Evolutionary conservation across 92 coral and sea anemone genomes (phyloP).

Genomic region (Parazoanthus darwini): DNA sequence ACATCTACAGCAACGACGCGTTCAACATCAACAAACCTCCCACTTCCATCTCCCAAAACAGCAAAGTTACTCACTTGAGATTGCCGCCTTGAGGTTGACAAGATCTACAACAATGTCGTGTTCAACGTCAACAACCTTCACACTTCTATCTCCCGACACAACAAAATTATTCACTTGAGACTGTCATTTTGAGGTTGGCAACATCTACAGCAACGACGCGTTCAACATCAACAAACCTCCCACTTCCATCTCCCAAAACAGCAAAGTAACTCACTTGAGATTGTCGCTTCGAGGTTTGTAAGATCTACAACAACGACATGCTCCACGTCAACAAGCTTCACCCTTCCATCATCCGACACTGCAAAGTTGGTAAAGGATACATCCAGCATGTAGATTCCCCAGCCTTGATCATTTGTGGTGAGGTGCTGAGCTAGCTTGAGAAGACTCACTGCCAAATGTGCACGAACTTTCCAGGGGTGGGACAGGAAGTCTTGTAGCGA

Average conservation of each 20-base stretch:
- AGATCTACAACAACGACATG: conserved; percentile 75
- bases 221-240: conserved; percentile 71
- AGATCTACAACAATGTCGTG: neutral
- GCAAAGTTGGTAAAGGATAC: conserved; percentile 71
- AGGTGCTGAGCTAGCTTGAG: conserved; percentile 70
- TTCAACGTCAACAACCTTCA: conserved; percentile 63
- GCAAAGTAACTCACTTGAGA: conserved; percentile 10
- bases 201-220: conserved; percentile 70
- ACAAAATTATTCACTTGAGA: conserved; percentile 58
- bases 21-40: no score
- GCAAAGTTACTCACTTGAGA: neutral
- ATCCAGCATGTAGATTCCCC: conserved; percentile 84
- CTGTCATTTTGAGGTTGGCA: neutral
- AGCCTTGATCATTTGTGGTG: conserved; percentile 55
- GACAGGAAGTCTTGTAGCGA: conserved; percentile 52
- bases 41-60: no score
- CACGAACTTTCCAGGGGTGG: conserved; percentile 72
- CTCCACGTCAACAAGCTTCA: conserved; percentile 74
- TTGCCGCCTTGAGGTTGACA: neutral
- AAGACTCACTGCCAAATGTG: conserved; percentile 65
- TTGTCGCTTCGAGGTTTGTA: neutral
- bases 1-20: no score
- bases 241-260: conserved; percentile 46
- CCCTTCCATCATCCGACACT: conserved; percentile 58
- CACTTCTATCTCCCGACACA: conserved; percentile 57